Percentiles rank a stretch among this genome's conserved stretches.
These are phyloP conservation scores for Polyergus mexicanus DNA, from an alignment of 1,140 invertebrate species.

Conservation along the genomic window DNA sequence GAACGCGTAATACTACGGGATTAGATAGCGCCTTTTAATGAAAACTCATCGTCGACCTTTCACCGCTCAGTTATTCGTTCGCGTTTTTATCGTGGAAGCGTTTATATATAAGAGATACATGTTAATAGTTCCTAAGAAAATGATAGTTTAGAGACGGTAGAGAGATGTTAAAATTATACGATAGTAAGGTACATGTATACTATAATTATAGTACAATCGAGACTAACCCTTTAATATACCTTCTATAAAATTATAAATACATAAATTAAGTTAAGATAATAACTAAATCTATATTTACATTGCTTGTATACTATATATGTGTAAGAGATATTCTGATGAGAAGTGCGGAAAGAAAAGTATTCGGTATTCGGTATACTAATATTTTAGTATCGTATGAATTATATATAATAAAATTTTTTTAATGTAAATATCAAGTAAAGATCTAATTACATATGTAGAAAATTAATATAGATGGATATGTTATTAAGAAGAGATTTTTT, in stretches of 20 bases:
- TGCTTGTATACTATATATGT: neutral
- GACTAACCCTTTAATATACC: neutral
- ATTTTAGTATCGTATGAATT: too few species aligned
- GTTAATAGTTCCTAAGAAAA: neutral
- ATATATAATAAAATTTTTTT: too few species aligned
- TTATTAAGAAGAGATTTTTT: neutral
- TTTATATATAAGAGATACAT: slow-evolving; percentile 16
- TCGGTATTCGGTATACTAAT: too few species aligned
- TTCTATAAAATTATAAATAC: neutral
- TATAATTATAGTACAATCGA: neutral
- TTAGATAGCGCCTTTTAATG: slow-evolving; percentile 35
- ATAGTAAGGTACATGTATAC: neutral
- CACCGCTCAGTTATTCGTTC: neutral
- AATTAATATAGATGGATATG: neutral
- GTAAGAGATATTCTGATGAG: neutral
- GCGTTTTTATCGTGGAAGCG: slow-evolving; percentile 3
- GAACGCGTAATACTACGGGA: slow-evolving; percentile 28
- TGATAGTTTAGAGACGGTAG: neutral
- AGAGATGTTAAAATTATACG: neutral
- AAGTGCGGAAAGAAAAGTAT: slow-evolving; percentile 11
- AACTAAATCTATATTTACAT: slow-evolving; percentile 5
- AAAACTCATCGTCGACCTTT: slow-evolving; percentile 22
- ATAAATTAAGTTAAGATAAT: slow-evolving; percentile 1
- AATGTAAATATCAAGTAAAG: neutral
- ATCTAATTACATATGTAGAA: neutral